Conservation (phyloP, 2,113 vertebrate species). For the Callipepla squamata region DNA sequence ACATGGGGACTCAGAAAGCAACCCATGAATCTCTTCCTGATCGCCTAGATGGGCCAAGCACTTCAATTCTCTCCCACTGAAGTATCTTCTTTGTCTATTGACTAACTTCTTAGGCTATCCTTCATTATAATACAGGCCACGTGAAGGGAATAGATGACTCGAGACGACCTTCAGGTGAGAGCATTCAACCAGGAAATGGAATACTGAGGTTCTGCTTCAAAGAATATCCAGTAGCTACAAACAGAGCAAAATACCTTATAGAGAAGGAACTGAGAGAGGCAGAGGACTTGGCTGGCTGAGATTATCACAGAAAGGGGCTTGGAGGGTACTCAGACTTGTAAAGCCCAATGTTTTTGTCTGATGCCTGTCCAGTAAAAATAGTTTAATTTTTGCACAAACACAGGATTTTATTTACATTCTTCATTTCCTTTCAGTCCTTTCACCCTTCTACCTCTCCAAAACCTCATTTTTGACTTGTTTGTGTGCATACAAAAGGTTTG, state of each 20-base stretch:
- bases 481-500: not conserved
- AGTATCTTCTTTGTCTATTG: not conserved
- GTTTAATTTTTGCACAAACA: not conserved
- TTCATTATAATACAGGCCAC: not conserved
- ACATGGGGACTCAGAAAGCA: not conserved
- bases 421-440: not conserved
- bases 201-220: conserved; percentile 51
- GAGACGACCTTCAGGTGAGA: conserved; percentile 37
- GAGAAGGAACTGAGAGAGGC: not conserved
- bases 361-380: not conserved
- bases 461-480: not conserved
- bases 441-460: not conserved
- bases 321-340: not conserved
- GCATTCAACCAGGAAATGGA: conserved; percentile 50
- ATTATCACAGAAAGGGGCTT: not conserved
- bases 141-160: not conserved
- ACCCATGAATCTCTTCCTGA: not conserved
- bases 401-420: conserved; percentile 15
- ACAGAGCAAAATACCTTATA: not conserved
- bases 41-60: not conserved
- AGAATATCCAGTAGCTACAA: conserved; percentile 26
- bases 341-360: not conserved
- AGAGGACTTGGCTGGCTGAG: not conserved
- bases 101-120: not conserved
- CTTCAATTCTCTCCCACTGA: not conserved